Percentiles rank a stretch among this genome's conserved stretches.
These are phyloP conservation scores for Tragelaphus buxtoni DNA, from an alignment of 2,113 vertebrate genomes.

Conservation along the genomic window DNA sequence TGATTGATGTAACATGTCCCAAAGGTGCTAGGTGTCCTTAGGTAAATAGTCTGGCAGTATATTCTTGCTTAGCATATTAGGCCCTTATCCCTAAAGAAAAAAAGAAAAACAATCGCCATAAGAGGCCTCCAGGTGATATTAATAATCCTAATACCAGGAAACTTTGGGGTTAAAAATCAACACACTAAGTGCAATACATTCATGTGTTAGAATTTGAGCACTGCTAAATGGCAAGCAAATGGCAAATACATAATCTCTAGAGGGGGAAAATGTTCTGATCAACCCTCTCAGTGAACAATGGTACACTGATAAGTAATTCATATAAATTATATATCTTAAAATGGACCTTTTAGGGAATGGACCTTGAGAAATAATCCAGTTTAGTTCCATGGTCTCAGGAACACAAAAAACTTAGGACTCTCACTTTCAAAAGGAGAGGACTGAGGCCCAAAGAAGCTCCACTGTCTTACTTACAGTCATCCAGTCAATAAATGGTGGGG, in stretches of 20 bases:
- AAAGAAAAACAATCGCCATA: not conserved
- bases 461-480: not conserved
- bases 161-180: constrained; percentile 18
- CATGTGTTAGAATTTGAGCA: not conserved
- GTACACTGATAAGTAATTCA: not conserved
- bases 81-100: not conserved
- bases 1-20: not conserved
- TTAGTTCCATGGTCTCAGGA: not conserved
- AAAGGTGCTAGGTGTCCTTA: not conserved
- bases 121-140: not conserved
- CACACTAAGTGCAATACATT: not conserved
- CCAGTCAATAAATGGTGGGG: not conserved
- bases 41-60: not conserved
- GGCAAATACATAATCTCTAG: not conserved
- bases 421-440: not conserved
- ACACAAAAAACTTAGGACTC: not conserved
- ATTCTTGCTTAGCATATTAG: not conserved
- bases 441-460: not conserved
- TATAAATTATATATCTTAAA: not conserved
- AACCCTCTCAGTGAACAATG: not conserved
- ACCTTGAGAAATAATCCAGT: not conserved
- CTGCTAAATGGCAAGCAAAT: not conserved
- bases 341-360: not conserved
- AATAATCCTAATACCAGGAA: not conserved
- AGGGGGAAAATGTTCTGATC: not conserved